Percentiles rank a stretch among this genome's conserved stretches.
Evolutionary conservation across 2,888 invertebrate genomes (phyloP).

Genomic region (Aporophyla nigra): DNA sequence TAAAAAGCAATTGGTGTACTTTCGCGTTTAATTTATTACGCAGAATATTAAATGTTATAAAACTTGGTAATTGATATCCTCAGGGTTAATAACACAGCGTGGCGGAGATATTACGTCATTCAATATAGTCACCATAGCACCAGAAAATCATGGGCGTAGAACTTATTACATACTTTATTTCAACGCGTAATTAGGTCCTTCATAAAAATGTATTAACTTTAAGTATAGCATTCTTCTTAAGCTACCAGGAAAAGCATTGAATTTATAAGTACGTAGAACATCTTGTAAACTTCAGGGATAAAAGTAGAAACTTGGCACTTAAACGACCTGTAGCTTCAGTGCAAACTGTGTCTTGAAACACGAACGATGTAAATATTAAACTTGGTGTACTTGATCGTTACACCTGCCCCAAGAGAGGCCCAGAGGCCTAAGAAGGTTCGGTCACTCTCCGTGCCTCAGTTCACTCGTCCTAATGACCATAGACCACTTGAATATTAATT

Average conservation of each 20-base stretch:
- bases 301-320: slow-evolving; percentile 53
- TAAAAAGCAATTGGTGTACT: slow-evolving; percentile 29
- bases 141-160: slow-evolving; percentile 4
- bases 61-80: slow-evolving; percentile 33
- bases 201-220: slow-evolving; percentile 1
- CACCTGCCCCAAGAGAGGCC: slow-evolving; percentile 38
- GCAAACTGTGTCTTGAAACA: slow-evolving; percentile 45
- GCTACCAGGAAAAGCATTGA: slow-evolving; percentile 14
- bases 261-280: slow-evolving; percentile 40
- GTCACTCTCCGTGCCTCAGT: neutral
- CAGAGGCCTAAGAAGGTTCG: neutral
- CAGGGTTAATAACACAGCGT: slow-evolving; percentile 53
- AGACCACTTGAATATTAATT: neutral
- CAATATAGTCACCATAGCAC: slow-evolving; percentile 32
- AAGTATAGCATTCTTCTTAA: neutral
- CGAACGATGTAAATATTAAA: slow-evolving; percentile 37
- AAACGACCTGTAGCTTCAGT: slow-evolving; percentile 49
- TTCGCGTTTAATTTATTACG: slow-evolving; percentile 32
- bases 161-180: neutral
- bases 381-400: slow-evolving; percentile 18
- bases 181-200: slow-evolving; percentile 4
- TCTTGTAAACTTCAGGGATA: slow-evolving; percentile 32
- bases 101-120: slow-evolving; percentile 41
- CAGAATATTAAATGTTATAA: slow-evolving; percentile 41
- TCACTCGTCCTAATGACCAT: neutral